Percentiles rank a stretch among this genome's conserved stretches.
These are phyloP conservation scores for Phengaris alcon DNA, from an alignment of 2,888 invertebrate species.

Conservation along the genomic window DNA sequence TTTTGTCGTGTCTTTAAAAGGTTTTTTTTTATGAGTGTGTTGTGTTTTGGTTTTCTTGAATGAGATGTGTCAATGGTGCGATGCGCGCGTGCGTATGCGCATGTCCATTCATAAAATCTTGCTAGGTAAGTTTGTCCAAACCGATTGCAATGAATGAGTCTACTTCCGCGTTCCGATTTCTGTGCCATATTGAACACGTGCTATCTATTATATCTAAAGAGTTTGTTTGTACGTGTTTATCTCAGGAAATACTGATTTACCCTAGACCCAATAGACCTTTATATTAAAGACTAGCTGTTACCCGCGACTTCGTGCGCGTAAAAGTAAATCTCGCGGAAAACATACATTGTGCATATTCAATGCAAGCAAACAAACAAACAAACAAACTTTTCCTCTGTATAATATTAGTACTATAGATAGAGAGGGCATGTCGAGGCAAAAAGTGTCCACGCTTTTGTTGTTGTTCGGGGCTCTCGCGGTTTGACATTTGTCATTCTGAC, in stretches of 20 bases:
- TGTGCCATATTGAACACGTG: slow-evolving; percentile 1
- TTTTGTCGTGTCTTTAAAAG: slow-evolving; percentile 49
- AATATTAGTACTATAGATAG: no score
- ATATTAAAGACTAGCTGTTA: no score
- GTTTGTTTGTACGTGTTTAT: not conserved
- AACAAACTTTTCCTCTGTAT: no score
- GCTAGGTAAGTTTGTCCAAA: slow-evolving; percentile 55
- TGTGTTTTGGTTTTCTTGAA: slow-evolving; percentile 46
- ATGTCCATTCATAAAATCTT: slow-evolving; percentile 56
- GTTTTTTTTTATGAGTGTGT: slow-evolving; percentile 36
- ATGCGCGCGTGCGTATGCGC: slow-evolving; percentile 55
- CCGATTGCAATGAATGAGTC: not conserved
- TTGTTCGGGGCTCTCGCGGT: no score
- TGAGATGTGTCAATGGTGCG: slow-evolving; percentile 70
- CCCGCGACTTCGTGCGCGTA: no score
- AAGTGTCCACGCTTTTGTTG: no score
- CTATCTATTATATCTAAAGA: not conserved
- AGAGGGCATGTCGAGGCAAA: no score
- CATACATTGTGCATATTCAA: no score
- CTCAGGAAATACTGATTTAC: not conserved
- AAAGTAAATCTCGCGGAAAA: no score
- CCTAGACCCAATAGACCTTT: no score
- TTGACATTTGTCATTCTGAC: no score
- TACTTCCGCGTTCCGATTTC: slow-evolving; percentile 21
- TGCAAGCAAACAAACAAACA: no score